Base-by-base conservation (phyloP, 1,140 invertebrate species). In the Drosophila arawakana region DNA sequence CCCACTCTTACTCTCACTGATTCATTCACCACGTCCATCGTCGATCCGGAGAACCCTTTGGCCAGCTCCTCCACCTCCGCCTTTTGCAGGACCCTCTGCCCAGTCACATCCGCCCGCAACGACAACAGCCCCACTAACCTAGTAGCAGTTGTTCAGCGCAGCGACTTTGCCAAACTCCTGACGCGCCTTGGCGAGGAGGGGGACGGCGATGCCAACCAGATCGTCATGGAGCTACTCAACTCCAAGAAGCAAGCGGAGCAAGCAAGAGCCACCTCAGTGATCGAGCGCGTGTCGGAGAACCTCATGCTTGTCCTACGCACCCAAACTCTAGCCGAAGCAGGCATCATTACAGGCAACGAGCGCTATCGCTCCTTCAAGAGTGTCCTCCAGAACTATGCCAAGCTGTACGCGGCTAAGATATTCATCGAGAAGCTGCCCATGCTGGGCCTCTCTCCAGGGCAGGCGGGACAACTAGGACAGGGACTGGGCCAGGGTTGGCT, bases 361-460 rank as follows among this genome's bases (percentile, higher is more conserved):
- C 81, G 81, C 0, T 62, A 85, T 46, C 52, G 30, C 7, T 81
- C 78, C 46, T 84, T 84, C 8, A 68, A 78, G 54, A 55, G 21
- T 2, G 81, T 85, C 0, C 41, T 84, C 0, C 69, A 81, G 41
- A 84, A 85, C 66, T 84, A 84, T 25, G 78, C 81, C 7, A 85
- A 81, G 46, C 68, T 84, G 10, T 74, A 84, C 8, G 81, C 81
- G 10, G 78, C 81, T 0, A 80, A 65, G 11, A 66, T 62, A 6
- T 85, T 84, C 13, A 84, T 84, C 21, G 81, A 84, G 35, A 66
- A 84, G 35, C 60, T 84, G 9, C 67, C 76, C 5, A 55, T 58
- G 46, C 66, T 80, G 4, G 73, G 55, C 0, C n/a, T 71, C 3
- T 57, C 50, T 2, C 7, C 1, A 21, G 25, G 25, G 3, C 25